Evolutionary conservation across 2,888 invertebrate species (phyloP).

Genomic region (Pristionchus maxplancki): DNA sequence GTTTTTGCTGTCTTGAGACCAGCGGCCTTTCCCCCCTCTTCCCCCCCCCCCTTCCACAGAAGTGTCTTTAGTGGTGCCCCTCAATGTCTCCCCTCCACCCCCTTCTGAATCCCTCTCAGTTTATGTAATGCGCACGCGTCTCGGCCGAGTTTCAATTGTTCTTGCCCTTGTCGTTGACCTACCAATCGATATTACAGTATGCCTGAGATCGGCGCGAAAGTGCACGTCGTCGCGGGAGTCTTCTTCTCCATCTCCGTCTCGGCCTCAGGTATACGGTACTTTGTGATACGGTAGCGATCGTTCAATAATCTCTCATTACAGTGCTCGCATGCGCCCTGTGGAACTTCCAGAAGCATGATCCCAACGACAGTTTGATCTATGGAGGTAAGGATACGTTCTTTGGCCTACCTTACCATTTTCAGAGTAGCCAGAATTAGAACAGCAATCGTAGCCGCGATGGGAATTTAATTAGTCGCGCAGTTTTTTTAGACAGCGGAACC

Average conservation of each 20-base stretch:
- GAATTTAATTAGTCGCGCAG: background rate
- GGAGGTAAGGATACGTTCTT: background rate
- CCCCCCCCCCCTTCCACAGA: background rate
- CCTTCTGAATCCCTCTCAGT: background rate
- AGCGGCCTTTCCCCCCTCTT: background rate
- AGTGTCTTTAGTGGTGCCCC: slow-evolving; percentile 9
- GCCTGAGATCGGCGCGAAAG: slow-evolving; percentile 39
- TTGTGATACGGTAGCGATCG: background rate
- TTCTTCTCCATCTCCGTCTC: slow-evolving; percentile 48
- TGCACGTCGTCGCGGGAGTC: slow-evolving; percentile 46
- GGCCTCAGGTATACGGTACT: slow-evolving; percentile 21
- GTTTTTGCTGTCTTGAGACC: background rate
- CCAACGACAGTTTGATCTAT: slow-evolving; percentile 39
- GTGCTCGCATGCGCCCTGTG: slow-evolving; percentile 46
- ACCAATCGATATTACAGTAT: slow-evolving; percentile 45
- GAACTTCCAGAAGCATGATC: slow-evolving; percentile 50
- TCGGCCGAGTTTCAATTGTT: background rate
- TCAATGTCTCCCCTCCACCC: background rate
- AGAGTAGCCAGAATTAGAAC: background rate
- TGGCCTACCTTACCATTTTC: background rate
- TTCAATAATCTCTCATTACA: background rate
- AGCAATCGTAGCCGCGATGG: background rate
- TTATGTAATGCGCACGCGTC: background rate
- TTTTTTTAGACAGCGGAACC: background rate
- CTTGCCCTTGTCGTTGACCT: background rate